A percentile compares a stretch with the other conserved stretches of the same genome.
Evolutionary conservation across 1,140 invertebrate genomes (phyloP).

Genomic region (Neodiprion pinetum): DNA sequence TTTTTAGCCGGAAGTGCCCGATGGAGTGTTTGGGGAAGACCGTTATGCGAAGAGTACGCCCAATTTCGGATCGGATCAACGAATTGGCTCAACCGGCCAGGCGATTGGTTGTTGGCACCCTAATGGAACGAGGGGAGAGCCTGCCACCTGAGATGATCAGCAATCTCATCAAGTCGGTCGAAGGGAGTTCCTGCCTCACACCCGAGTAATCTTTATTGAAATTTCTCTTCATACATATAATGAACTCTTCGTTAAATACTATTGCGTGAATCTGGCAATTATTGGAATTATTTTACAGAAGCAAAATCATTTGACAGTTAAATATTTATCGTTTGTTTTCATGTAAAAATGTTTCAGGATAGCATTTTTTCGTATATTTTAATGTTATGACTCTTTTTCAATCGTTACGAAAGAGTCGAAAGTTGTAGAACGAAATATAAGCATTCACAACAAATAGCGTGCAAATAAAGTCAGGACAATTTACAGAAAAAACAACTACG

Average conservation of each 20-base stretch:
- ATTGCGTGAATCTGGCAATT: background rate
- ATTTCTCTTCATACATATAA: slow-evolving; percentile 19
- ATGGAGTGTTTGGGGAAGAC: slow-evolving; percentile 22
- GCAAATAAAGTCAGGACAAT: too few relatives aligned
- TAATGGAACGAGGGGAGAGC: slow-evolving; percentile 34
- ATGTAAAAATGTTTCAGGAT: too few relatives aligned
- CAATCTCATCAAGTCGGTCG: slow-evolving; percentile 46
- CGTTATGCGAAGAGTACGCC: slow-evolving; percentile 29
- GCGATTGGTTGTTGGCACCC: slow-evolving; percentile 38
- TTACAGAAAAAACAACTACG: too few relatives aligned
- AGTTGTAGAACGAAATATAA: too few relatives aligned
- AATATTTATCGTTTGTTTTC: too few relatives aligned
- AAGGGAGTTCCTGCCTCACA: slow-evolving; percentile 45
- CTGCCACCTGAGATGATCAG: slow-evolving; percentile 43
- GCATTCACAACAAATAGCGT: too few relatives aligned
- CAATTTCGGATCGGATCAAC: slow-evolving; percentile 37
- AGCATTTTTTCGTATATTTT: too few relatives aligned
- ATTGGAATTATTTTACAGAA: background rate
- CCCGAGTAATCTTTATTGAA: slow-evolving; percentile 47
- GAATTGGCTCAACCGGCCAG: slow-evolving; percentile 48
- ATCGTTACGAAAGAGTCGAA: too few relatives aligned
- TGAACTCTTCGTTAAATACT: background rate
- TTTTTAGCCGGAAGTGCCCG: slow-evolving; percentile 38
- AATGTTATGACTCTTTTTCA: too few relatives aligned
- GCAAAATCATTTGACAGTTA: too few relatives aligned